These are phyloP conservation scores for Drepana arcuata DNA, from an alignment of 1,140 invertebrate genomes.

Conservation along the genomic window DNA sequence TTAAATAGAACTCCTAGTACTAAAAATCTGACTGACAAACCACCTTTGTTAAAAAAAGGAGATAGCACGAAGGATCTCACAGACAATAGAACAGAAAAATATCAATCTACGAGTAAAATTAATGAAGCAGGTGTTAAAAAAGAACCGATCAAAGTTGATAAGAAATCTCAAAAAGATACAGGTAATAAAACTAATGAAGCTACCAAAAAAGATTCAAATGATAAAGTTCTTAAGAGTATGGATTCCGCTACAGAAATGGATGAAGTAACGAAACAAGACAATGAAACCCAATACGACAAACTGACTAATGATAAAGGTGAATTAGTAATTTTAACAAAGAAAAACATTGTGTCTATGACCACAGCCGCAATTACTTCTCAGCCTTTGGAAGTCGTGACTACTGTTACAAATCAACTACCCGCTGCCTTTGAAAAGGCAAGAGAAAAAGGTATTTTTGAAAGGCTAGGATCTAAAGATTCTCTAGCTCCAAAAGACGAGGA, in stretches of 20 bases:
- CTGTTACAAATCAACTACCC: constrained; percentile 66
- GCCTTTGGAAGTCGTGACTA: constrained; percentile 66
- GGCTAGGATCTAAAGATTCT: constrained; percentile 66
- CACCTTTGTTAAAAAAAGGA: constrained; percentile 43
- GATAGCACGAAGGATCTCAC: constrained; percentile 52
- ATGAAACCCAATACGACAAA: constrained; percentile 66
- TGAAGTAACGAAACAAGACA: constrained; percentile 52
- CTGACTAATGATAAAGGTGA: constrained; percentile 52
- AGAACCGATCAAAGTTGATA: constrained; percentile 12
- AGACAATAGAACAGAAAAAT: constrained; percentile 48
- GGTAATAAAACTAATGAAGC: constrained; percentile 15
- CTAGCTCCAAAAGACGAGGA: constrained; percentile 44
- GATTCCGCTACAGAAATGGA: constrained; percentile 27
- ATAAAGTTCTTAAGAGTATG: constrained; percentile 22
- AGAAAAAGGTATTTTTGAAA: constrained; percentile 64
- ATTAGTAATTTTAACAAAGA: constrained; percentile 63
- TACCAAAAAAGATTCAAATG: constrained; percentile 15
- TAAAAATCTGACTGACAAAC: constrained; percentile 54
- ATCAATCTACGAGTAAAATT: constrained; percentile 37
- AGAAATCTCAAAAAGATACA: constrained; percentile 19
- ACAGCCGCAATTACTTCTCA: constrained; percentile 70
- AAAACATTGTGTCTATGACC: constrained; percentile 70
- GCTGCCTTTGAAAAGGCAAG: constrained; percentile 63
- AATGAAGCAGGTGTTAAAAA: constrained; percentile 32
- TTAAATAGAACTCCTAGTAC: constrained; percentile 45